Evolutionary conservation across 37 sponge, comb jelly and placozoan genomes (phyloP), one percentile per base, ranked within the genome.

Genomic region (Amphimedon queenslandica): DNA sequence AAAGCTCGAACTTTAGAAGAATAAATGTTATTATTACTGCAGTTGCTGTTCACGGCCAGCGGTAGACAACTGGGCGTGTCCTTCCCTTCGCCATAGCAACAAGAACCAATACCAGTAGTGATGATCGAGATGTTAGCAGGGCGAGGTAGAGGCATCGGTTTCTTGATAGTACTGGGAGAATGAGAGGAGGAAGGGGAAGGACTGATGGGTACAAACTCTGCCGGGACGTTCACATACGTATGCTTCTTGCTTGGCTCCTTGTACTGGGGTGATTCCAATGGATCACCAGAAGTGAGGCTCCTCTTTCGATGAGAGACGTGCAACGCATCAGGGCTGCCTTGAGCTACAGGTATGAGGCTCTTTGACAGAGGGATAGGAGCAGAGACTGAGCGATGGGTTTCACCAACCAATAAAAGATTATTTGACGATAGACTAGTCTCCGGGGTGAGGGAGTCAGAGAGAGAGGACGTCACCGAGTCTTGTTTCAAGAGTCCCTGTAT

Each of bases 221-320:
- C 61, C 5, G 21, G 21, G 21, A 60, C 27, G 28, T 60, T 60
- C 5, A 25, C 61, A 60, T 60, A 60, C 8, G 61, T 60, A n/a
- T 60, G 61, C 28, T 60, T 60, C 61, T 60, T 60, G n/a, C n/a
- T n/a, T 47, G 53, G 13, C 13, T 47, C 53, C 13, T 47, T 47
- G n/a, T n/a, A n/a, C 13, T 8, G 51, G 13, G 13, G 8, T 13
- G 24, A n/a, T 6, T 60, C 61, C 27, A n/a, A n/a, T n/a, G 61
- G 21, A 60, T 60, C 27, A 25, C 61, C 61, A 25, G 21, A 6
- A 25, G 61, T 60, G 5, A 60, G 28, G 21, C 61, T 60, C 5
- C 61, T 11, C 28, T 60, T 60, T 25, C 61, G 21, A 8, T 18
- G 53, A 8, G 13, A 18, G 13, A 13, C 53, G 13, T 47, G 53